A percentile compares a stretch with the other conserved stretches of the same genome.
Conservation (phyloP, 2,113 vertebrate species). For the Apistogramma diplotaenia region DNA sequence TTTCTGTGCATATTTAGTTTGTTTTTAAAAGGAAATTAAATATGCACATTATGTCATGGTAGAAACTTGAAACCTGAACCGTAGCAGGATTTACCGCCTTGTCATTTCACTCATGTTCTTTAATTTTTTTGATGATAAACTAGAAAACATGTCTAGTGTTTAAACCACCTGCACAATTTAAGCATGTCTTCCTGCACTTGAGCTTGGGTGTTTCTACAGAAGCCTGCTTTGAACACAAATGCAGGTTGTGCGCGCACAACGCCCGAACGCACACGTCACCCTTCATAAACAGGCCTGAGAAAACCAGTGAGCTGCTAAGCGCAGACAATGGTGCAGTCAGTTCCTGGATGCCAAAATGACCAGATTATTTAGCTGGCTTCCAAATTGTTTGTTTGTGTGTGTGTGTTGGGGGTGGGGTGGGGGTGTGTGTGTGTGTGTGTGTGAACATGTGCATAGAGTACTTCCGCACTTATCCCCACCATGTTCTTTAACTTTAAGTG, state of each 20-base stretch:
- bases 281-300: constrained; percentile 12
- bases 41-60: background rate
- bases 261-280: constrained; percentile 3
- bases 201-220: constrained; percentile 5
- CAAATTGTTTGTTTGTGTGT: constrained; percentile 24
- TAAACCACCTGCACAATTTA: background rate
- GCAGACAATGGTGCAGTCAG: constrained; percentile 41
- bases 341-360: constrained; percentile 12
- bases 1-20: background rate
- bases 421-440: background rate
- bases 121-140: background rate
- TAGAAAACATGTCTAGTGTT: background rate
- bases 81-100: background rate
- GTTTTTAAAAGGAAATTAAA: background rate
- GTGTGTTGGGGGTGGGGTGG: background rate
- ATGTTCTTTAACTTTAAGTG: constrained; percentile 5
- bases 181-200: background rate
- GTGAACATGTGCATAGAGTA: background rate
- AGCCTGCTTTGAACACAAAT: background rate
- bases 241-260: background rate
- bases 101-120: background rate
- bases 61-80: background rate
- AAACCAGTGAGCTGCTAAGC: background rate
- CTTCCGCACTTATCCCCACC: background rate
- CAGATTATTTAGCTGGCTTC: constrained; percentile 34